Evolutionary conservation across 2,797 vertebrate genomes (phyloP).

Genomic region (Lepus townsendii): DNA sequence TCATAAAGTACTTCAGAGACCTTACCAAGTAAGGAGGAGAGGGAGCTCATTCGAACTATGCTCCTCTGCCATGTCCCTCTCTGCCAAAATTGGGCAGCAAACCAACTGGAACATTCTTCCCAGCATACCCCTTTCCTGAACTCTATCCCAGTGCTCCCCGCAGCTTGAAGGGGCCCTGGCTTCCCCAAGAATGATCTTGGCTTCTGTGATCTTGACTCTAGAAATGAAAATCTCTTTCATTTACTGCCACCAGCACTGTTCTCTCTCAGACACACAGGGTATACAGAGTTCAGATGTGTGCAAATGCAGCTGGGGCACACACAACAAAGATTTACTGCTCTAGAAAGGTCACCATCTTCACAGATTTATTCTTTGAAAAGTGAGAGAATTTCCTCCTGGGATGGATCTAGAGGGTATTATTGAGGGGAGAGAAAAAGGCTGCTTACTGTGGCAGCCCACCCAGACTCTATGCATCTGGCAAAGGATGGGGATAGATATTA

Average conservation of each 20-base stretch:
- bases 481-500: background rate
- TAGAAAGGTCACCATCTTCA: constrained; percentile 21
- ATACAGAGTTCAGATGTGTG: background rate
- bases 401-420: background rate
- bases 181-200: background rate
- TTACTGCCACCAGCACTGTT: background rate
- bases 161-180: background rate
- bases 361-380: constrained; percentile 62
- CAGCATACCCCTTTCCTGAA: background rate
- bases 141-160: background rate
- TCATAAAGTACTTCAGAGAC: background rate
- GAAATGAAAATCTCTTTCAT: constrained; percentile 1
- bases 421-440: background rate
- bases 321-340: background rate
- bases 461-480: constrained; percentile 26
- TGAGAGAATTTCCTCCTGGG: background rate
- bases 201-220: background rate
- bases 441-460: background rate
- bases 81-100: background rate
- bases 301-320: background rate
- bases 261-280: background rate
- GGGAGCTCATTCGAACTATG: too few relatives aligned
- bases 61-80: background rate
- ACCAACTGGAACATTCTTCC: background rate
- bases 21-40: background rate